These are phyloP conservation scores for Noturus placidus DNA, from an alignment of 2,113 vertebrate genomes.

Conservation along the genomic window DNA sequence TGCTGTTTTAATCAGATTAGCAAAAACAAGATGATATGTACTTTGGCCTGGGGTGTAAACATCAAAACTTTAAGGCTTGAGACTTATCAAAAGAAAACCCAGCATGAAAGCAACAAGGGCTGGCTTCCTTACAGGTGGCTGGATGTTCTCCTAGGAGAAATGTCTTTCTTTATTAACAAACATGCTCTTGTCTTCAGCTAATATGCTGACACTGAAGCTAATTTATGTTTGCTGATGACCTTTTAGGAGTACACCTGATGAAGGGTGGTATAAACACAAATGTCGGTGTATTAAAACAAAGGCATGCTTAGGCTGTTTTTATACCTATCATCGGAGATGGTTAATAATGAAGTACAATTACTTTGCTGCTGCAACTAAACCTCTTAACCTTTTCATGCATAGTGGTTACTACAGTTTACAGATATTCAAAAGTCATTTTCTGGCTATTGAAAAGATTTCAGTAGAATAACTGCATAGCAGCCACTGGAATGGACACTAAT, in stretches of 20 bases:
- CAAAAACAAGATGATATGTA: neutral
- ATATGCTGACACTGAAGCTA: constrained; percentile 30
- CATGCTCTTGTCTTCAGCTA: constrained; percentile 22
- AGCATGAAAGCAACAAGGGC: constrained; percentile 22
- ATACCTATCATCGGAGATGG: neutral
- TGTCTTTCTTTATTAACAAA: constrained; percentile 40
- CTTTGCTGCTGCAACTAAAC: neutral
- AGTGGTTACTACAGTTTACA: too few species aligned
- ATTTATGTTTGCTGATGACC: constrained; percentile 39
- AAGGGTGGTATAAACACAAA: constrained; percentile 17
- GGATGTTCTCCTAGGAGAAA: constrained; percentile 31
- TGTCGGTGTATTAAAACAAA: neutral
- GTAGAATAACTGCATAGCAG: too few species aligned
- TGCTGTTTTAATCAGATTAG: neutral
- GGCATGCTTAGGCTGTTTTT: neutral
- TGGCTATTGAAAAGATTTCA: too few species aligned
- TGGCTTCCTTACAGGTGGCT: constrained; percentile 18
- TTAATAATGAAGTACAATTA: neutral
- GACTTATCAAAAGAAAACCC: constrained; percentile 30
- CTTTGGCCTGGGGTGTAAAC: constrained; percentile 10
- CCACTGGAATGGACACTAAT: too few species aligned
- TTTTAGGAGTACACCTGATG: constrained; percentile 38
- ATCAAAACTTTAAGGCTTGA: constrained; percentile 23
- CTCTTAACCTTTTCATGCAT: neutral
- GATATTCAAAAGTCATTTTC: too few species aligned